Conservation (phyloP, 1,140 invertebrate genomes). For the Zaprionus inermis region DNA sequence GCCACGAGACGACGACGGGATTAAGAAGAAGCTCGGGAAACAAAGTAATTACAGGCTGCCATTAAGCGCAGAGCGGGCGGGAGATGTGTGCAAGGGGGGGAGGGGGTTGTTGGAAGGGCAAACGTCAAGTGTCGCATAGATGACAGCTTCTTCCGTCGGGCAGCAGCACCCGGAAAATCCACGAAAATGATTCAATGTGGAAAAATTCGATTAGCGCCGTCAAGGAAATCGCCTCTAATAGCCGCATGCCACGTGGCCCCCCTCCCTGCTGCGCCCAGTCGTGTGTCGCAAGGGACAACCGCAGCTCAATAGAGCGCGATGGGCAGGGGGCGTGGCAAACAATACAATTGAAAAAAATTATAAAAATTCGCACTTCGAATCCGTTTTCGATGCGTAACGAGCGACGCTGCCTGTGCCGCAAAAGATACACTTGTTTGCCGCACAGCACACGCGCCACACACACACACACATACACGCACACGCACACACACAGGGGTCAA, state of each 20-base stretch:
- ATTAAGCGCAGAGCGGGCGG: conserved; percentile 9
- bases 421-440: conserved; percentile 70
- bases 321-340: conserved; percentile 39
- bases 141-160: conserved; percentile 57
- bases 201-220: conserved; percentile 74
- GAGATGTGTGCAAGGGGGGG: background rate
- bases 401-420: conserved; percentile 49
- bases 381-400: conserved; percentile 50
- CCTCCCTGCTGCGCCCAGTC: conserved; percentile 47
- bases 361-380: conserved; percentile 77
- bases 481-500: background rate
- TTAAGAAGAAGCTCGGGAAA: conserved; percentile 49
- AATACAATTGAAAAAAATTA: conserved; percentile 83
- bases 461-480: conserved; percentile 2
- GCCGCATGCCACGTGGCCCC: conserved; percentile 62
- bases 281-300: conserved; percentile 73
- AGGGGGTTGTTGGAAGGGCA: conserved; percentile 26
- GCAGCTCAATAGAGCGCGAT: conserved; percentile 42
- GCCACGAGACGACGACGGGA: conserved; percentile 36
- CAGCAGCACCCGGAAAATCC: conserved; percentile 49
- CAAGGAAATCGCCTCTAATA: conserved; percentile 76
- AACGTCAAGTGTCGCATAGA: conserved; percentile 48
- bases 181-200: conserved; percentile 21
- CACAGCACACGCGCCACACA: conserved; percentile 49
- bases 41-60: conserved; percentile 73